Evolutionary conservation across 2,113 vertebrate genomes (phyloP).

Genomic region (Sander lucioperca): DNA sequence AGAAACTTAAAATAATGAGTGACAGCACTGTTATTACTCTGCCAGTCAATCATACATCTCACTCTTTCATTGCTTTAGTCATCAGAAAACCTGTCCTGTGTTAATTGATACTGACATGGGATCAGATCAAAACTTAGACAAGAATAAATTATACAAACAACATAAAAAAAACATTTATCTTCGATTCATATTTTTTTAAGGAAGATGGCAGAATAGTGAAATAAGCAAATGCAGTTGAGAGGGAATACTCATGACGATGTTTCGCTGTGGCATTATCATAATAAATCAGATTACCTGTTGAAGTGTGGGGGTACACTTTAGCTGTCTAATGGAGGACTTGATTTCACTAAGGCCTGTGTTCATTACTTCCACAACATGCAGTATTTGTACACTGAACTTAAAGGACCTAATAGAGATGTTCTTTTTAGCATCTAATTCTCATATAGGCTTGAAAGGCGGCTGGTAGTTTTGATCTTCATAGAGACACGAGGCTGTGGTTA

Average conservation of each 20-base stretch:
- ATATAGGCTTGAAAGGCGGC: neutral
- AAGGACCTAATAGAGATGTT: neutral
- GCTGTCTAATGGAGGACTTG: neutral
- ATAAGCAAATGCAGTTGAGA: neutral
- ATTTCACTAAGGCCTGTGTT: neutral
- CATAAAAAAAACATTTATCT: neutral
- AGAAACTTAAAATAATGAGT: neutral
- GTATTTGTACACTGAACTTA: neutral
- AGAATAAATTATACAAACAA: neutral
- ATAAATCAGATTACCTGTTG: conserved; percentile 8
- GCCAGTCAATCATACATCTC: neutral
- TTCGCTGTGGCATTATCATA: neutral
- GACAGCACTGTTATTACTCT: conserved; percentile 6
- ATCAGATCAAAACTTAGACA: neutral
- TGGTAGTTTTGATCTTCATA: neutral
- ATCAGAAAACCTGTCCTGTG: neutral
- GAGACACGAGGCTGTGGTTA: neutral
- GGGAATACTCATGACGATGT: neutral
- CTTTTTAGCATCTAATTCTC: neutral
- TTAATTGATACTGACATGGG: neutral
- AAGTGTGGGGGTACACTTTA: conserved; percentile 4
- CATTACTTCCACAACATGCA: neutral
- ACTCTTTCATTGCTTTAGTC: neutral
- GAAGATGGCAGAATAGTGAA: neutral
- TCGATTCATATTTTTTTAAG: neutral